phyloP scores from a whole-genome alignment of 1,140 invertebrate species.

The Drosophila setifemur region DNA sequence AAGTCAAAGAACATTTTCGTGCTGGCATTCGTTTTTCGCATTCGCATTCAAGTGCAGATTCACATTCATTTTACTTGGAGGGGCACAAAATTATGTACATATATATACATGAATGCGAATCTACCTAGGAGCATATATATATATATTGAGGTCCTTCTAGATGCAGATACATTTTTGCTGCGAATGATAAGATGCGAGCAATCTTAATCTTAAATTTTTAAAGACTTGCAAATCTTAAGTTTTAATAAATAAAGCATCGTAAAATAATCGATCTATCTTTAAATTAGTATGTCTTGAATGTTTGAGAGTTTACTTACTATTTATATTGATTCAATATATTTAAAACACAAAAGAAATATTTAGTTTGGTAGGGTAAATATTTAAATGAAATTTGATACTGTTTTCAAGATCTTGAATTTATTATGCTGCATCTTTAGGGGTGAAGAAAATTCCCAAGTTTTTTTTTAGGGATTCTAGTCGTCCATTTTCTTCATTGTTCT shows the following conservation, averaged over 20 bases:
- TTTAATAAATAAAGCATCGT: no score
- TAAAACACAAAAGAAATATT: no score
- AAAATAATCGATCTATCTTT: no score
- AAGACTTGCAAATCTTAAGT: no score
- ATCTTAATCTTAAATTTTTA: no score
- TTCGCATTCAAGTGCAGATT: conserved; percentile 56
- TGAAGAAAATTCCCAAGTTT: neutral
- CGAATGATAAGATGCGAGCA: neutral
- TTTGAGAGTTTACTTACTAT: no score
- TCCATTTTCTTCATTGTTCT: conserved; percentile 49
- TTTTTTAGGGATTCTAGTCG: neutral
- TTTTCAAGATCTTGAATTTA: neutral
- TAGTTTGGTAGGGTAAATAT: no score
- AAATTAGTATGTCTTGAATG: no score
- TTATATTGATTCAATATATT: neutral
- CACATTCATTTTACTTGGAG: conserved; percentile 47
- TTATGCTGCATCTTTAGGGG: neutral
- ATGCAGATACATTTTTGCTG: conserved; percentile 16
- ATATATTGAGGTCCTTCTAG: conserved; percentile 18
- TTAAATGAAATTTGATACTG: neutral
- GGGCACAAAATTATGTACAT: conserved; percentile 41
- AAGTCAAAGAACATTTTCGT: conserved; percentile 48
- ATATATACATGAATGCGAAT: conserved; percentile 27
- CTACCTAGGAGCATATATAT: neutral
- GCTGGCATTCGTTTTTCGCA: conserved; percentile 46